phyloP scores from a whole-genome alignment of 2,113 vertebrate genomes.

The Tragulus kanchil region DNA sequence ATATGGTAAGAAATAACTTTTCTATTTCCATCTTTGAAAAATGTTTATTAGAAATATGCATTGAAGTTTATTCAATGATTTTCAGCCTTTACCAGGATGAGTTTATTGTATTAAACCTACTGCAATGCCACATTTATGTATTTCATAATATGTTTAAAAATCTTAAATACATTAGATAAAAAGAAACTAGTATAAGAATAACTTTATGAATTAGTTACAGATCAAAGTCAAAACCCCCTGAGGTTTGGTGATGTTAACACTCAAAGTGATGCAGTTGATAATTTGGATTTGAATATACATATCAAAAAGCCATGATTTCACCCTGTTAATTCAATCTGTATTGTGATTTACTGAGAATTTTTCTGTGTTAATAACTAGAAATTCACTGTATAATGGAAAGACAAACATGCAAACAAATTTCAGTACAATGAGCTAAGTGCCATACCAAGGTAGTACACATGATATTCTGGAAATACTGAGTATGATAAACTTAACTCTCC shows the following conservation, averaged over 20 bases:
- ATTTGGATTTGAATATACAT: background rate
- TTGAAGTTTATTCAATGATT: background rate
- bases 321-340: background rate
- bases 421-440: background rate
- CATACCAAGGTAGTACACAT: background rate
- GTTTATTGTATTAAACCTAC: background rate
- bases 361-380: background rate
- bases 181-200: background rate
- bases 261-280: conserved; percentile 12
- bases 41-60: background rate
- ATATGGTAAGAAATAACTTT: background rate
- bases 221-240: background rate
- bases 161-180: background rate
- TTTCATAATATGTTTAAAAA: conserved; percentile 7
- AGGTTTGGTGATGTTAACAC: background rate
- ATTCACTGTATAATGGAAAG: background rate
- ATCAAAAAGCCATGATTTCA: background rate
- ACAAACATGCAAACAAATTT: background rate
- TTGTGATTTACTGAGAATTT: background rate
- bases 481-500: background rate
- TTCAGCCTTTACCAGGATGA: background rate
- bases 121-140: background rate
- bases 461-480: background rate
- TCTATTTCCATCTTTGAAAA: background rate
- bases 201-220: background rate